Evolutionary conservation across 2,113 vertebrate genomes (phyloP), one percentile per base, ranked within the genome.

Genomic region (Campylomormyrus numenius): DNA sequence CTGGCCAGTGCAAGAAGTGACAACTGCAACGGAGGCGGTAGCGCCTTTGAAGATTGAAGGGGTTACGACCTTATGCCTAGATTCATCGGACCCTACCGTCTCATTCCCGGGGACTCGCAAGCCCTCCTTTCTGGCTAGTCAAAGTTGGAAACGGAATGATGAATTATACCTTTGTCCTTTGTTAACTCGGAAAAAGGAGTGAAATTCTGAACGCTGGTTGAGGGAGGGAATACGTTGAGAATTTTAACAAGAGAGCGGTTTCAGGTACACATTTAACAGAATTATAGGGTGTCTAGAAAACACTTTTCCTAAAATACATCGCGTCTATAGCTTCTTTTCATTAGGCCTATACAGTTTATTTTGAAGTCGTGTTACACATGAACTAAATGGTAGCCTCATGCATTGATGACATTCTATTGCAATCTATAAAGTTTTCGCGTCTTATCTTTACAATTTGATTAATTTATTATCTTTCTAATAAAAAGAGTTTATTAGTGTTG

Each of bases 1-100:
- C 91, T 94, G 94, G 94, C 94, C 94, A 94, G 93, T 94, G 94
- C 94, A 93, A 94, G 94, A 93, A 92, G 93, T 93, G 94, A 94
- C 95, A 96, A 95, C 94, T 93, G 89, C 89, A 35, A 31, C 27
- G 91, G 94, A 93, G 94, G 94, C 94, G 92, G 94, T 92, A 92
- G 92, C 92, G 92, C 90, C 95, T 96, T 96, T 96, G 95, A 96
- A 95, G 95, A 95, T 93, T 94, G 91, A 90, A 94, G 92, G 94
- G 95, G 95, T 96, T 93, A 90, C 94, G 95, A 95, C 95, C 95
- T 92, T 89, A 90, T 93, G 94, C 93, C 93, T 93, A 93, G 93
- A 94, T 94, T 93, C 93, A 93, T 94, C 53, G 91, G 95, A 94
- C 94, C 95, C 62, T 27, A 74, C 45, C 6, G 45, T 48, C n/a